phyloP scores from a whole-genome alignment of 2,113 vertebrate genomes.

The Bos taurus region ARS-UCD2.0 NC_037348.1:8195001-8195500 shows the following conservation, averaged over 20 bases:
- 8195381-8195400: rapidly evolving
- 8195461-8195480: neutral
- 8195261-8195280: constrained; percentile 16
- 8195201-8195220: constrained; percentile 53
- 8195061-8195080: neutral
- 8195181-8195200: constrained; percentile 44
- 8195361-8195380: neutral
- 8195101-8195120: constrained; percentile 60
- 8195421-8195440: neutral
- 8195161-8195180: constrained; percentile 40
- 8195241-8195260: neutral
- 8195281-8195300: neutral
- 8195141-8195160: constrained; percentile 56
- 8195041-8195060: neutral
- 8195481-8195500: neutral
- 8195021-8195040: constrained; percentile 21
- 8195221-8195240: constrained; percentile 20
- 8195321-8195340: neutral
- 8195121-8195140: constrained; percentile 39
- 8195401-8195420: neutral
- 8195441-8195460: neutral
- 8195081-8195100: constrained; percentile 53
- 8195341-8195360: neutral
- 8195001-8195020: neutral
- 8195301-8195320: neutral